Evolutionary conservation across 2,888 invertebrate genomes (phyloP).

Genomic region (Ectobius pallidus): DNA sequence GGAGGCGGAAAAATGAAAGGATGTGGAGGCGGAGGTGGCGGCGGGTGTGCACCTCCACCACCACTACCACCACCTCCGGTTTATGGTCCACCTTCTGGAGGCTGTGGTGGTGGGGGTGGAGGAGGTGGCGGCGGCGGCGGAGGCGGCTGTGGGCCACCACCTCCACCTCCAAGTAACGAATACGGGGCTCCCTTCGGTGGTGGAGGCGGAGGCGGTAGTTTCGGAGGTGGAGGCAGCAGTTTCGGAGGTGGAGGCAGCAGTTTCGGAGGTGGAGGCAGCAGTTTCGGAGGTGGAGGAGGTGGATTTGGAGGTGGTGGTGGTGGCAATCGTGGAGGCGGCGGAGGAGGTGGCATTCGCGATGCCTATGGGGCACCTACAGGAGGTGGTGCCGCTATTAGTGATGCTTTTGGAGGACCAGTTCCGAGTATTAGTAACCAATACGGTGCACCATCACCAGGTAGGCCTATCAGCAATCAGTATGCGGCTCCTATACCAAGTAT

Average conservation of each 20-base stretch:
- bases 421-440: constrained; percentile 2
- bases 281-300: not conserved
- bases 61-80: not conserved
- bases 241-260: not conserved
- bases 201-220: not conserved
- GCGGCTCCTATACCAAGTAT: not conserved
- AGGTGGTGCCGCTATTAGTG: too few species aligned
- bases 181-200: constrained; percentile 20
- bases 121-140: not conserved
- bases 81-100: not conserved
- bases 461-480: not conserved
- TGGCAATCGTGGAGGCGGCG: not conserved
- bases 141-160: constrained; percentile 4
- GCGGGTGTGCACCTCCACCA: not conserved
- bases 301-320: constrained; percentile 22
- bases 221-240: not conserved
- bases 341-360: constrained; percentile 3
- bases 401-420: not conserved
- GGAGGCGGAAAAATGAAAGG: not conserved
- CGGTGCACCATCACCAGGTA: constrained; percentile 13
- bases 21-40: constrained; percentile 23
- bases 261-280: not conserved
- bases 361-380: constrained; percentile 18
- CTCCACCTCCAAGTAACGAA: not conserved
- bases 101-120: constrained; percentile 15